Percentiles rank a stretch among this genome's conserved stretches.
These are phyloP conservation scores for Sardinella longiceps DNA, from an alignment of 2,797 vertebrate genomes.

Conservation along the genomic window DNA sequence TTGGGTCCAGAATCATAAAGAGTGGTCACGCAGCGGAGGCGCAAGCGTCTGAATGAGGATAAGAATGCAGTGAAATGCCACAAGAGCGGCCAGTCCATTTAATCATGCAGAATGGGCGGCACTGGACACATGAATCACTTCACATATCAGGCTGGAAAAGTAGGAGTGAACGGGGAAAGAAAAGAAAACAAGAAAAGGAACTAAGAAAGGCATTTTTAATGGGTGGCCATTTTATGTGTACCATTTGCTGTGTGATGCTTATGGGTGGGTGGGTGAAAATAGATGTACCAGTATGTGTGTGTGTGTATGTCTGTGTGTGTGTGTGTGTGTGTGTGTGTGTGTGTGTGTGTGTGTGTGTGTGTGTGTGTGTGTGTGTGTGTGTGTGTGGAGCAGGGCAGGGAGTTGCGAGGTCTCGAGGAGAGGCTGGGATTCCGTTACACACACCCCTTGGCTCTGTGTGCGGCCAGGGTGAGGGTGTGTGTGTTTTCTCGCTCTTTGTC, in stretches of 20 bases:
- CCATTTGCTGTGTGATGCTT: neutral
- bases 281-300: neutral
- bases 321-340: neutral
- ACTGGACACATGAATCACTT: neutral
- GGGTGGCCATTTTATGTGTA: neutral
- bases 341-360: neutral
- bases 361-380: neutral
- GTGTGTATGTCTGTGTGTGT: neutral
- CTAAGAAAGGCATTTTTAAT: neutral
- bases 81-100: neutral
- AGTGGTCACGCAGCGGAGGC: neutral
- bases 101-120: neutral
- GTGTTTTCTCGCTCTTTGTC: slow-evolving; percentile 44
- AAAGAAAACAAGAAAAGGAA: neutral
- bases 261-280: no score
- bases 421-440: slow-evolving; percentile 49
- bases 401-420: neutral
- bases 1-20: neutral
- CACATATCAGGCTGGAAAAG: neutral
- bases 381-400: neutral
- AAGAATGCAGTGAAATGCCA: neutral
- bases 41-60: neutral
- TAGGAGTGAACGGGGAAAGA: neutral
- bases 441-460: slow-evolving; percentile 30
- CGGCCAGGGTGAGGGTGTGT: slow-evolving; percentile 40